Base-by-base conservation (phyloP, 2,797 vertebrate genomes). In the Agapornis canus region DNA sequence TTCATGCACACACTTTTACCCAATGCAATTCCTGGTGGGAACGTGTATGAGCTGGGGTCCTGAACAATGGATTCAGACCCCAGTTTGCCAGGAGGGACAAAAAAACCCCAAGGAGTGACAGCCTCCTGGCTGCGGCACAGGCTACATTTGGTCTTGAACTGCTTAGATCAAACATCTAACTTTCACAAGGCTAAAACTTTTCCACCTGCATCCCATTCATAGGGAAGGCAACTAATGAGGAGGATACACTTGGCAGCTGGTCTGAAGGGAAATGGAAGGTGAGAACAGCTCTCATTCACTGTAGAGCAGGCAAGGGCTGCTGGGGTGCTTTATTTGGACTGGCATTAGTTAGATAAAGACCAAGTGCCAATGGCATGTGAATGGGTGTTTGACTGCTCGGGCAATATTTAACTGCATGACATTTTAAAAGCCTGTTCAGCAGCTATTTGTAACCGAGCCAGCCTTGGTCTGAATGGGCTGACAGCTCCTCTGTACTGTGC, bases 11-110 rank as follows among this genome's bases (percentile, higher is more conserved):
- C 6, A 1, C 13, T 83, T 90, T 75, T 39, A 47, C 80, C 14
- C 91, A 48, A 13, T 10, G 27, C 42, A 47, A 31, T 77, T 92
- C 68, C 76, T 1, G 0, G 43, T 26, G 51, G 56, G 75, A 61
- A 92, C 12, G 40, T 0, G 2, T 25, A 26, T 0, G 51, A 87
- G 40, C 11, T 0, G 0, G 20, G 5, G 12, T 54, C 59, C 68
- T 39, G 69, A 51, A 51, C 52, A 0, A 1, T 19, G 45, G 32
- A 42, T 82, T 85, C 32, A 35, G 45, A 9, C 40, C 43, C 51
- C 63, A 17, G 12, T 13, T 48, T 82, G 64, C 29, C 35, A 7
- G 31, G 76, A 66, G 68, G 68, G 71, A 70, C 26, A 61, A 54
- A 90, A 90, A n/a, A 49, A 32, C 22, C 22, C 32, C 22, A 64